These are phyloP conservation scores for Amblyopsis hoosieri DNA, from an alignment of 2,797 vertebrate genomes.

Conservation along the genomic window DNA sequence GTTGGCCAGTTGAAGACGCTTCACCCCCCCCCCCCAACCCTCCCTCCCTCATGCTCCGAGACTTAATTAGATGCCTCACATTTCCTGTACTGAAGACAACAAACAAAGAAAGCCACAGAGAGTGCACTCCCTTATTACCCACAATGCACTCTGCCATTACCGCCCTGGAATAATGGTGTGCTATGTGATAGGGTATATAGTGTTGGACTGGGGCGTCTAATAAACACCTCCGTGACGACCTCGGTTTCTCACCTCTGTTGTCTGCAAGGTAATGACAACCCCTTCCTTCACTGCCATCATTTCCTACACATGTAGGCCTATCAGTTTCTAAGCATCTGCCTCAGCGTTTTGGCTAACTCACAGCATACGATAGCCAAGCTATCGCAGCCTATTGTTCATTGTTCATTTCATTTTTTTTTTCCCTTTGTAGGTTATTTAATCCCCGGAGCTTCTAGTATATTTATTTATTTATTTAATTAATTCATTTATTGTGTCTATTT, in stretches of 20 bases:
- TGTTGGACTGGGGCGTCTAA: slow-evolving; percentile 38
- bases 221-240: slow-evolving; percentile 26
- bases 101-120: slow-evolving; percentile 59
- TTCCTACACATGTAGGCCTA: slow-evolving; percentile 15
- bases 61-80: slow-evolving; percentile 68
- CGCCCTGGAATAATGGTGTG: slow-evolving; percentile 39
- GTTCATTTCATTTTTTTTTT: too few relatives aligned
- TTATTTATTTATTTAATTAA: too few relatives aligned
- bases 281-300: slow-evolving; percentile 5
- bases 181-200: slow-evolving; percentile 35
- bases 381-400: too few relatives aligned
- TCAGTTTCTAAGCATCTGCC: slow-evolving; percentile 6
- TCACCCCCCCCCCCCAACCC: slow-evolving; percentile 39
- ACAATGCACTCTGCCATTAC: slow-evolving; percentile 53
- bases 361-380: too few relatives aligned
- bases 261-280: slow-evolving; percentile 37
- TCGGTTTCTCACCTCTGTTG: slow-evolving; percentile 22
- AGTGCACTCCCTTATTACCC: slow-evolving; percentile 49
- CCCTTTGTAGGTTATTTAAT: too few relatives aligned
- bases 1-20: slow-evolving; percentile 50
- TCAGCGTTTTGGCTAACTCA: too few relatives aligned
- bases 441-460: too few relatives aligned
- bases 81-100: slow-evolving; percentile 60
- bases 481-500: too few relatives aligned
- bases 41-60: slow-evolving; percentile 15